Base-by-base conservation (phyloP, 2,113 vertebrate genomes). In the Mugil cephalus region DNA sequence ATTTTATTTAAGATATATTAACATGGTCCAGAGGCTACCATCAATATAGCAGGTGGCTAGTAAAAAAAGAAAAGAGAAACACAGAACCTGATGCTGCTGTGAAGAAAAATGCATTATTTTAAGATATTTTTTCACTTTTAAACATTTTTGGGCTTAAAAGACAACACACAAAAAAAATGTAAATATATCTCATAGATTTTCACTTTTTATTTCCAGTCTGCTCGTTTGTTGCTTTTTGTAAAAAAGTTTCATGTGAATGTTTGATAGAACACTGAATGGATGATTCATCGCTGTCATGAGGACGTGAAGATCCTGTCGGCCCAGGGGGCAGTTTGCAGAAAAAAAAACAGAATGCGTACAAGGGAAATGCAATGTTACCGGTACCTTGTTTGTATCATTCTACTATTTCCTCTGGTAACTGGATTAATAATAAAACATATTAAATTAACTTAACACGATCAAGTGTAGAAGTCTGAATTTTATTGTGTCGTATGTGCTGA, bases 401-500 rank as follows among this genome's bases (percentile, higher is more conserved):
- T 80, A 75, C 76, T 85, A 80, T 85, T 86, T 84, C 73, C 66
- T 84, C 77, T 87, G 74, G 61, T 84, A 70, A 84, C 69, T 83
- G 78, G 58, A 86, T 91, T 91, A 75, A 84, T 90, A 89, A 91
- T 89, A 90, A 87, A 88, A 85, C 52, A 63, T 64, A 71, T 77
- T 81, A 80, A 87, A 86, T 86, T 84, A 88, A 91, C 77, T 81
- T 60, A 47, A 86, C 74, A 34, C n/a, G 34, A 34, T 56, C 13
- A 81, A 65, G 30, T 64, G 17, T 34, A 59, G 58, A 40, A 3
- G 36, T 55, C 74, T 61, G 8, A 35, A 3, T 68, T 72, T 15
- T 17, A 24, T 52, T 60, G 8, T 21, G n/a, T 30, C 24, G 24
- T 30, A n/a, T n/a, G n/a, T n/a, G 24, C 24, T 30, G 2, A 5